A percentile compares a stretch with the other conserved stretches of the same genome.
Evolutionary conservation across 2,113 vertebrate species (phyloP).

Genomic region (Notothenia rossii): DNA sequence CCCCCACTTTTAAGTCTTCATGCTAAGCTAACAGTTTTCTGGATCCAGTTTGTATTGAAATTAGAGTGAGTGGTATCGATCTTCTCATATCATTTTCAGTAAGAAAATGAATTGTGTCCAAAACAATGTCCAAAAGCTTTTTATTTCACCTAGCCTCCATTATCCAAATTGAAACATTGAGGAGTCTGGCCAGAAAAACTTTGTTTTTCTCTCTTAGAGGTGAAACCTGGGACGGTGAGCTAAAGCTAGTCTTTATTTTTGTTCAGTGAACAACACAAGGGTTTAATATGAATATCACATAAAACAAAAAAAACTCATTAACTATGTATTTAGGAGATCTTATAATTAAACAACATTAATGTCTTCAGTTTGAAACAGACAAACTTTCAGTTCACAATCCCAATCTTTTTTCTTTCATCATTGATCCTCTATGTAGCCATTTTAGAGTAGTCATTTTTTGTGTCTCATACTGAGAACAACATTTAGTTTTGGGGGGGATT

Average conservation of each 20-base stretch:
- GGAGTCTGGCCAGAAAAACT: conserved; percentile 75
- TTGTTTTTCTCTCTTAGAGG: conserved; percentile 17
- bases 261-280: neutral
- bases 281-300: conserved; percentile 23
- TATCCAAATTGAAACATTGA: conserved; percentile 32
- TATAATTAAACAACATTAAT: neutral
- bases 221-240: conserved; percentile 62
- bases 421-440: conserved; percentile 4
- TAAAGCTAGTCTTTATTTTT: conserved; percentile 58
- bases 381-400: conserved; percentile 67
- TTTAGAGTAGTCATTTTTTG: conserved; percentile 19
- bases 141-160: neutral
- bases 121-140: neutral
- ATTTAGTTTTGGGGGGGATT: conserved; percentile 2
- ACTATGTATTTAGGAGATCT: neutral
- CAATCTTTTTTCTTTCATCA: conserved; percentile 34
- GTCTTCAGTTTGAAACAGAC: conserved; percentile 15
- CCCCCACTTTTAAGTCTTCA: neutral
- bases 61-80: neutral
- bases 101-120: neutral
- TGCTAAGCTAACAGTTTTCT: neutral
- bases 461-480: conserved; percentile 19
- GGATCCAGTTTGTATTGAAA: neutral
- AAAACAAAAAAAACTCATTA: neutral
- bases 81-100: neutral